Percentiles rank a stretch among this genome's conserved stretches.
Evolutionary conservation across 2,888 invertebrate genomes (phyloP).

Genomic region (Rhogogaster chlorosoma): DNA sequence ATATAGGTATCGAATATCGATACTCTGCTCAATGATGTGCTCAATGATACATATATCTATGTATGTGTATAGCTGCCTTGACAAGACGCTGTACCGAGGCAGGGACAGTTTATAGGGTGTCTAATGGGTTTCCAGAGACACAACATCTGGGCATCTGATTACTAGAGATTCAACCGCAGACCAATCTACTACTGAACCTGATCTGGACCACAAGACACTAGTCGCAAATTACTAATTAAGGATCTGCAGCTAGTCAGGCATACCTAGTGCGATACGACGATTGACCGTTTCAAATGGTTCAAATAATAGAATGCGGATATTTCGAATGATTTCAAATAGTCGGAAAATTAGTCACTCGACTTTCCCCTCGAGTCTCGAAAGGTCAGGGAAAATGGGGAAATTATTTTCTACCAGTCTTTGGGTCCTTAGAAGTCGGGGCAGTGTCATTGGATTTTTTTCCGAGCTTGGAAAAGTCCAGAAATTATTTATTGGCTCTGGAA

Average conservation of each 20-base stretch:
- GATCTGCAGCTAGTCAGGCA: neutral
- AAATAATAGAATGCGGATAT: neutral
- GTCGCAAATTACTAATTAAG: neutral
- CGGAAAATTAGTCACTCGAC: neutral
- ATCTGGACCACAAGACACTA: slow-evolving; percentile 33
- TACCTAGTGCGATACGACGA: neutral
- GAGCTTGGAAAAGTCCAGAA: neutral
- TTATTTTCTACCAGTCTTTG: too few species aligned
- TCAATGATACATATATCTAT: neutral
- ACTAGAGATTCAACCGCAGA: slow-evolving; percentile 76
- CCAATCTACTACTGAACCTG: slow-evolving; percentile 71
- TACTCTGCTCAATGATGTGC: neutral
- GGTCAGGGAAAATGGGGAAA: neutral
- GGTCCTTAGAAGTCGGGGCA: neutral
- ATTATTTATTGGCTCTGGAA: neutral
- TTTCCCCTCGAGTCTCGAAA: neutral
- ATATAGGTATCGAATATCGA: too few species aligned
- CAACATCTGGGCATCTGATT: slow-evolving; percentile 76
- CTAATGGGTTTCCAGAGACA: slow-evolving; percentile 76
- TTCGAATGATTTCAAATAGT: neutral
- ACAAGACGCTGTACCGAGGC: slow-evolving; percentile 16
- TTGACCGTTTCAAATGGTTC: neutral
- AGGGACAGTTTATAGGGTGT: slow-evolving; percentile 68
- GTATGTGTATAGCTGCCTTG: neutral
- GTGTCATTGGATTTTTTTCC: neutral